These are phyloP conservation scores for Trinectes maculatus DNA, from an alignment of 2,113 vertebrate genomes.

Conservation along the genomic window DNA sequence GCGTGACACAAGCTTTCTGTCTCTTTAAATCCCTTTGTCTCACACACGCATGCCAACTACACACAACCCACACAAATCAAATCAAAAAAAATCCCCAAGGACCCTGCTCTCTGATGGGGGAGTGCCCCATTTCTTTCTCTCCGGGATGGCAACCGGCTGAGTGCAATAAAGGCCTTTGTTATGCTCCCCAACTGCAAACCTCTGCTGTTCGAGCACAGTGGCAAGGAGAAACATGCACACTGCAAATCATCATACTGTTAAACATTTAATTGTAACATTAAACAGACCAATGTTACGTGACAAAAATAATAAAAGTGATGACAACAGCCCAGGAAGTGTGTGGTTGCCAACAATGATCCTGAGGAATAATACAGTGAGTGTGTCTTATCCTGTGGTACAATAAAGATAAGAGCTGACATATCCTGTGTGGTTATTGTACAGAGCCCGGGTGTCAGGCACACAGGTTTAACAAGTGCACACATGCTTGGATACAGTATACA, in stretches of 20 bases:
- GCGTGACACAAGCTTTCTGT: constrained; percentile 41
- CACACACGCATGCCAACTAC: constrained; percentile 52
- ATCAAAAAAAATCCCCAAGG: constrained; percentile 75
- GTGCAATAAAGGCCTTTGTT: constrained; percentile 79
- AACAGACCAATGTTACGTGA: too few relatives aligned
- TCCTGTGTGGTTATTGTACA: constrained; percentile 18
- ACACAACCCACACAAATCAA: constrained; percentile 65
- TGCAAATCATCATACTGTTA: too few relatives aligned
- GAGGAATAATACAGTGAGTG: background rate
- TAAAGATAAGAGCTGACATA: constrained; percentile 21
- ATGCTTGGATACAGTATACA: constrained; percentile 56
- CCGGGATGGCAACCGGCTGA: constrained; percentile 69
- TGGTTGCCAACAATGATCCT: background rate
- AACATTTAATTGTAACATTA: too few relatives aligned
- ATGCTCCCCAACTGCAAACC: constrained; percentile 56
- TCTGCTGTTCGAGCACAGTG: constrained; percentile 33
- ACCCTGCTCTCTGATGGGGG: constrained; percentile 61
- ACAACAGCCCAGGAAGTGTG: background rate
- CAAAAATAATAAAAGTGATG: constrained; percentile 1
- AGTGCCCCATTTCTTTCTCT: constrained; percentile 67
- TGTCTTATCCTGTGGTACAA: constrained; percentile 1
- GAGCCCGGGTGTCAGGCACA: constrained; percentile 13
- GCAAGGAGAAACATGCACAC: constrained; percentile 27
- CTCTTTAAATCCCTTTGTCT: constrained; percentile 72
- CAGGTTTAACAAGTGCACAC: constrained; percentile 52